Conservation (phyloP, 2,888 invertebrate genomes). For the Stramonita haemastoma region DNA sequence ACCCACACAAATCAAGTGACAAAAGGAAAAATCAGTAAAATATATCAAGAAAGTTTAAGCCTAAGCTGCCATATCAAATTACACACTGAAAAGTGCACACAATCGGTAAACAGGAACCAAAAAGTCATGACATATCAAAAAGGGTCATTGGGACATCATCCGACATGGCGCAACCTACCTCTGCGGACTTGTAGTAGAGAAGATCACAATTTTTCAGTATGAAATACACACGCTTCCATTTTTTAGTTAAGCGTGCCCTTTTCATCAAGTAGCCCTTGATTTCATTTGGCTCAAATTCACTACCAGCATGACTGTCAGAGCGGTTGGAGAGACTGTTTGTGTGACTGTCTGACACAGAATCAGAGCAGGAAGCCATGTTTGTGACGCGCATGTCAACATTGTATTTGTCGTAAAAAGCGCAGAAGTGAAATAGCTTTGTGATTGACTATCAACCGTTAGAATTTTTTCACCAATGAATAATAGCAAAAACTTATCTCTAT, state of each 20-base stretch:
- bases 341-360: conserved; percentile 52
- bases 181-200: conserved; percentile 70
- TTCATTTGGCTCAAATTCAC: conserved; percentile 52
- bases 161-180: conserved; percentile 58
- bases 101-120: not conserved
- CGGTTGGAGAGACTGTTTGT: conserved; percentile 62
- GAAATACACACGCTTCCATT: conserved; percentile 76
- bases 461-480: too few species aligned
- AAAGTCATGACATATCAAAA: not conserved
- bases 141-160: not conserved
- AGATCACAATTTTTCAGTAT: conserved; percentile 71
- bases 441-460: too few species aligned
- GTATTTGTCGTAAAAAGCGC: conserved; percentile 42
- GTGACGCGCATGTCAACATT: conserved; percentile 42
- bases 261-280: conserved; percentile 74
- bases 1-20: too few species aligned
- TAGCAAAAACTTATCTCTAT: too few species aligned
- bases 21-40: too few species aligned
- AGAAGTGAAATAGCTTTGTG: not conserved
- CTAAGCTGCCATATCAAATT: too few species aligned
- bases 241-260: conserved; percentile 71
- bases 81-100: not conserved
- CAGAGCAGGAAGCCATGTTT: conserved; percentile 64
- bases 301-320: conserved; percentile 63
- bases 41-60: too few species aligned